Conservation (phyloP, 2,888 invertebrate genomes). For the Amblyjoppa proteus region DNA sequence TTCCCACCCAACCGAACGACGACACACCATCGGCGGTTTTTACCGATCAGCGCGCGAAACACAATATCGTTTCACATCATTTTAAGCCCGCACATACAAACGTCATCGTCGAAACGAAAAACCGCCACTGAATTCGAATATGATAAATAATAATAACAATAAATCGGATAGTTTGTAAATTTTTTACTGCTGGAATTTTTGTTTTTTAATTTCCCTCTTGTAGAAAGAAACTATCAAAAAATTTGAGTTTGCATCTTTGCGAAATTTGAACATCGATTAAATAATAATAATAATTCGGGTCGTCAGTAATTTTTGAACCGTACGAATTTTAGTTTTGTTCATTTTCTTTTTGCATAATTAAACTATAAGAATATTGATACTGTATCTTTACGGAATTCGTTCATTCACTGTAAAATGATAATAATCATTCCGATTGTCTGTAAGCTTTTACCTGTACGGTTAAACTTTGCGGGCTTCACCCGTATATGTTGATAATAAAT, state of each 20-base stretch:
- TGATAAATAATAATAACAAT: neutral
- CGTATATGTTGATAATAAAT: too few species aligned
- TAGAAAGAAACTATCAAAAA: neutral
- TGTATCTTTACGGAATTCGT: neutral
- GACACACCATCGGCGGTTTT: neutral
- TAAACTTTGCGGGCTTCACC: too few species aligned
- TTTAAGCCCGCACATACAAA: neutral
- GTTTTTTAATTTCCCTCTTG: neutral
- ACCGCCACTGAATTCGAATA: too few species aligned
- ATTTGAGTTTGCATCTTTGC: neutral
- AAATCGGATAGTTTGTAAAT: neutral
- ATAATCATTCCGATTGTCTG: too few species aligned
- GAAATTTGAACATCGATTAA: too few species aligned
- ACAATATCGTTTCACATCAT: neutral
- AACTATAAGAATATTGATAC: neutral
- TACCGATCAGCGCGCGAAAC: neutral
- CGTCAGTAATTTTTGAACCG: too few species aligned
- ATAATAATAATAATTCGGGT: too few species aligned
- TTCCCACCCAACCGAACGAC: neutral
- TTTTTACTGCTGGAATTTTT: neutral
- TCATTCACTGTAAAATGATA: too few species aligned
- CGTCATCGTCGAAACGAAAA: neutral
- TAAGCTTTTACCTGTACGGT: too few species aligned
- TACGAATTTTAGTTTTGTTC: neutral
- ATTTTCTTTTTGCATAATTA: neutral